Conservation (phyloP, 64 coral and sea anemone species). For the Montipora foliosa region DNA sequence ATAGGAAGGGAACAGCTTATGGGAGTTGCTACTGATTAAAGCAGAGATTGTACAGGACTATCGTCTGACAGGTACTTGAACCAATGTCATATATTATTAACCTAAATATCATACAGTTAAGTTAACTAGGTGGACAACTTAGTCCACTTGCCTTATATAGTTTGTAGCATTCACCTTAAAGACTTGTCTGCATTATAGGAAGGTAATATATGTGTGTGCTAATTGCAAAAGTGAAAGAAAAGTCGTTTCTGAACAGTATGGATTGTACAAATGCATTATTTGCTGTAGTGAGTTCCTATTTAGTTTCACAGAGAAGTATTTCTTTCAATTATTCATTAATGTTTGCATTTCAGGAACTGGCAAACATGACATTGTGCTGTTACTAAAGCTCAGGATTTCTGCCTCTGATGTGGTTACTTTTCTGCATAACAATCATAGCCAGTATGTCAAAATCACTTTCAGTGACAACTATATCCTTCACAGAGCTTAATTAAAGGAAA, state of each 20-base stretch:
- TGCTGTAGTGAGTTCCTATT: too few relatives aligned
- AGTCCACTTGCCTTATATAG: too few relatives aligned
- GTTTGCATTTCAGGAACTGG: background rate
- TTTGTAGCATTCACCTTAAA: too few relatives aligned
- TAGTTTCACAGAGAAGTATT: too few relatives aligned
- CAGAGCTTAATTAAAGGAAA: too few relatives aligned
- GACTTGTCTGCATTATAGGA: too few relatives aligned
- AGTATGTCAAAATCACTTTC: constrained; percentile 28
- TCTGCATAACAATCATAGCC: background rate
- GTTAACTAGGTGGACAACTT: too few relatives aligned
- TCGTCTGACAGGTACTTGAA: constrained; percentile 10
- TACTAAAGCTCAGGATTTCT: constrained; percentile 3
- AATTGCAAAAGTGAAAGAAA: background rate
- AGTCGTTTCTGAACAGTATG: too few relatives aligned
- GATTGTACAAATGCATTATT: too few relatives aligned
- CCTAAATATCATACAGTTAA: too few relatives aligned
- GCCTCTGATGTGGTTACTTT: constrained; percentile 14
- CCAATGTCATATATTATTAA: background rate
- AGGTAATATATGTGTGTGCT: background rate
- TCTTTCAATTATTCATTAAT: too few relatives aligned
- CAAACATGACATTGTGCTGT: background rate
- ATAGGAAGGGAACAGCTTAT: constrained; percentile 15
- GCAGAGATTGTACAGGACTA: constrained; percentile 33
- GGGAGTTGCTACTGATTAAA: constrained; percentile 22
- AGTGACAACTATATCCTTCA: constrained; percentile 24